A percentile compares a stretch with the other conserved stretches of the same genome.
These are phyloP conservation scores for Drosophila ohnishii DNA, from an alignment of 1,140 invertebrate species.

Conservation along the genomic window DNA sequence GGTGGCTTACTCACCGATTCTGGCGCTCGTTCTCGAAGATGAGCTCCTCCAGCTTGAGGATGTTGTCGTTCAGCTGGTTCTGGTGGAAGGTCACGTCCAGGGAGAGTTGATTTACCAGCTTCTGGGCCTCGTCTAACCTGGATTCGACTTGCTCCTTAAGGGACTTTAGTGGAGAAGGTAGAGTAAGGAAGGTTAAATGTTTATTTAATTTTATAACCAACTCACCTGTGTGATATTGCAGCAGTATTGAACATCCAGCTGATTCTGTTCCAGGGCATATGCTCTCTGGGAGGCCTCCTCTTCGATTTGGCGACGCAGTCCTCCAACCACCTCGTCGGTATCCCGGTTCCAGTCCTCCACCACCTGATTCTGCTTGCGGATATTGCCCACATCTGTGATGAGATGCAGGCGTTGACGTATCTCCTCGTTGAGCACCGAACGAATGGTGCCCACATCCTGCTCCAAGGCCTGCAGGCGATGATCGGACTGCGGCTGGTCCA, in stretches of 20 bases:
- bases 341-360: conserved; percentile 77
- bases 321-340: conserved; percentile 62
- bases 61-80: conserved; percentile 76
- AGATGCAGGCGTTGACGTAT: conserved; percentile 77
- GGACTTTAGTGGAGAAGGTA: conserved; percentile 30
- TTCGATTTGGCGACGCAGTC: conserved; percentile 59
- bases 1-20: conserved; percentile 51
- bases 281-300: conserved; percentile 56
- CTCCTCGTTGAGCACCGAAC: conserved; percentile 81
- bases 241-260: conserved; percentile 68
- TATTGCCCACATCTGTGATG: conserved; percentile 79
- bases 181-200: background rate
- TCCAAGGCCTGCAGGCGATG: conserved; percentile 72
- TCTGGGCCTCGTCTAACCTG: conserved; percentile 61
- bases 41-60: conserved; percentile 74
- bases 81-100: conserved; percentile 68
- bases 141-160: conserved; percentile 66
- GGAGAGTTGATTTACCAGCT: conserved; percentile 70
- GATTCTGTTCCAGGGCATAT: conserved; percentile 62
- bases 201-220: background rate
- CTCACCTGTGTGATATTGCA: conserved; percentile 68
- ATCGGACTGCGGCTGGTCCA: conserved; percentile 62
- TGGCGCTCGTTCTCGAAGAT: conserved; percentile 69
- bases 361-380: conserved; percentile 80
- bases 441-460: conserved; percentile 71